Evolutionary conservation across 2,113 vertebrate species (phyloP).

Genomic region (Polypterus bichir): DNA sequence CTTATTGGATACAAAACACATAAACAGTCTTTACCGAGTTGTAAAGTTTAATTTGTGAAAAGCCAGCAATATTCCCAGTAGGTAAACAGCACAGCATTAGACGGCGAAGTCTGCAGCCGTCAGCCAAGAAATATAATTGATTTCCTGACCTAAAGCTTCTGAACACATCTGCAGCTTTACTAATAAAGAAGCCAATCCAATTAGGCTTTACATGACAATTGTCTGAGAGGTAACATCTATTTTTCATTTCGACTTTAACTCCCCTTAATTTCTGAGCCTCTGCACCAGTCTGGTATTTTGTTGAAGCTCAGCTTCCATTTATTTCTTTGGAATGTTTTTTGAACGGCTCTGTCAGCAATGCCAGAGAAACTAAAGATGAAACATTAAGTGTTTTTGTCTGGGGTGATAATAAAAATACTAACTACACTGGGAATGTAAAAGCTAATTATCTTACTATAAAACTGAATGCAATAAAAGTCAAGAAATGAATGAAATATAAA

Average conservation of each 20-base stretch:
- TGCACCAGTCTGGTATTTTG: too few relatives aligned
- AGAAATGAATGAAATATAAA: too few relatives aligned
- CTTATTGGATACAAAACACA: neutral
- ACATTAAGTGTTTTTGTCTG: neutral
- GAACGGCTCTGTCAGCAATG: too few relatives aligned
- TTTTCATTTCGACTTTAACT: neutral
- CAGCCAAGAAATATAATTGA: neutral
- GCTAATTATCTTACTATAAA: too few relatives aligned
- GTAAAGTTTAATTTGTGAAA: neutral
- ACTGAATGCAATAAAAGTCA: too few relatives aligned
- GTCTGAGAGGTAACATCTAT: neutral
- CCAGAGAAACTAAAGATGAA: too few relatives aligned
- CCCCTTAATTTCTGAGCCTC: too few relatives aligned
- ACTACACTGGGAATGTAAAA: too few relatives aligned
- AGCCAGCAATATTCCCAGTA: neutral
- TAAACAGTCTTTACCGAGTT: neutral
- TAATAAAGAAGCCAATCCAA: conserved; percentile 5
- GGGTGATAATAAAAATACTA: too few relatives aligned
- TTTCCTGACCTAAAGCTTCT: neutral
- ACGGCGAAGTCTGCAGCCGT: neutral
- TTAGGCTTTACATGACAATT: conserved; percentile 1
- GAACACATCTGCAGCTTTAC: neutral
- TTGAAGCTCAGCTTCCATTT: neutral
- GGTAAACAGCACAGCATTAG: neutral
- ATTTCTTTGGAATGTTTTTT: too few relatives aligned